Evolutionary conservation across 2,797 vertebrate genomes (phyloP).

Genomic region (Pteropus rufus): DNA sequence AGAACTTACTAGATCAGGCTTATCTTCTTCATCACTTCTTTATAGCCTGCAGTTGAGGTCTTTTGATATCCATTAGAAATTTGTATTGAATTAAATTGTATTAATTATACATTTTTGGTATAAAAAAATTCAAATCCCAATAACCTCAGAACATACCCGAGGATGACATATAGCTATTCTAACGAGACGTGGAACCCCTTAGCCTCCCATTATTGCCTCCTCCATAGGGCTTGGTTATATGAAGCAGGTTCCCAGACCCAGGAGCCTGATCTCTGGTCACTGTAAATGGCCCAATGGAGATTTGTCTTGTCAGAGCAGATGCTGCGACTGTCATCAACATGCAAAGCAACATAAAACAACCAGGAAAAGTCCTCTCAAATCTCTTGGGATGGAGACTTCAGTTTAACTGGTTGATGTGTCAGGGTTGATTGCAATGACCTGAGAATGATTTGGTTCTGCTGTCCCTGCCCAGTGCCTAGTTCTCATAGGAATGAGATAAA

Average conservation of each 20-base stretch:
- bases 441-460: not conserved
- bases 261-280: not conserved
- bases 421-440: not conserved
- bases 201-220: not conserved
- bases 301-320: not conserved
- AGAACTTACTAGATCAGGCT: not conserved
- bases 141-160: accelerated
- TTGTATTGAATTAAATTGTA: not conserved
- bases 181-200: accelerated
- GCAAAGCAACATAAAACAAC: not conserved
- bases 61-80: not conserved
- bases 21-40: not conserved
- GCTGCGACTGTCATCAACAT: not conserved
- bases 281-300: not conserved
- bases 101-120: not conserved
- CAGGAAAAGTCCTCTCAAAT: not conserved
- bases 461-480: no score
- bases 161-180: not conserved
- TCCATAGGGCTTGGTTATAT: accelerated
- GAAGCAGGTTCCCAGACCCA: not conserved
- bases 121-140: not conserved
- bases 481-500: not conserved
- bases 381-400: not conserved
- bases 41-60: not conserved
- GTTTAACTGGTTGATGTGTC: not conserved